Conservation (phyloP, 2,888 invertebrate species). For the Prosapia bicincta region DNA sequence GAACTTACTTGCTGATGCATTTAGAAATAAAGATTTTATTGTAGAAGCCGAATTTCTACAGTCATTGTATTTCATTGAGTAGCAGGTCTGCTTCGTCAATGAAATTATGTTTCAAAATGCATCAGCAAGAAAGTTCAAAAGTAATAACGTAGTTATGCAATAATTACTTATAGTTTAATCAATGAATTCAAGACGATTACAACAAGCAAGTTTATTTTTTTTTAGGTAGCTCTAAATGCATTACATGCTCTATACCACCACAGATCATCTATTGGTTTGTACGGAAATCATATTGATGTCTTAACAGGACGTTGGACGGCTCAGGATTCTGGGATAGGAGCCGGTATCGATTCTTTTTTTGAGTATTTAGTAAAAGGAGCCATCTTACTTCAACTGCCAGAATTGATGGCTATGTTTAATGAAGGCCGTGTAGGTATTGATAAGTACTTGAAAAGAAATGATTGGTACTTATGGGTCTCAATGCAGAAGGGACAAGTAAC, state of each 20-base stretch:
- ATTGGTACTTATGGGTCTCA: constrained; percentile 99
- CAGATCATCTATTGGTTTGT: constrained; percentile 80
- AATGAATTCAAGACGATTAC: too few relatives aligned
- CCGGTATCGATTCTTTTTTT: constrained; percentile 95
- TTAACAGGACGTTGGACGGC: constrained; percentile 96
- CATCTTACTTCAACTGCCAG: constrained; percentile 83
- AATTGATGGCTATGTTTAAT: constrained; percentile 87
- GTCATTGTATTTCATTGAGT: background rate
- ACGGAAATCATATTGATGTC: constrained; percentile 97
- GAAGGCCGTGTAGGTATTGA: constrained; percentile 74
- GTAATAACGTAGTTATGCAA: too few relatives aligned
- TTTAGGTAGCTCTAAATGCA: constrained; percentile 83
- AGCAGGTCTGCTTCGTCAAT: too few relatives aligned
- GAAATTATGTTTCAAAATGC: too few relatives aligned
- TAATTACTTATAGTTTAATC: too few relatives aligned
- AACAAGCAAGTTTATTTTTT: background rate
- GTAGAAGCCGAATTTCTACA: too few relatives aligned
- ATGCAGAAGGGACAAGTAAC: constrained; percentile 96
- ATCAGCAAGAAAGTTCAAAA: too few relatives aligned
- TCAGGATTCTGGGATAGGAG: constrained; percentile 94
- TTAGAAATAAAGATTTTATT: too few relatives aligned
- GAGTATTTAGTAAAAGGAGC: constrained; percentile 94
- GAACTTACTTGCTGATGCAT: too few relatives aligned
- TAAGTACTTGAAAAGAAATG: constrained; percentile 78
- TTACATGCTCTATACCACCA: constrained; percentile 82